Evolutionary conservation across 2,797 vertebrate species (phyloP).

Genomic region (Setipinna tenuifilis): DNA sequence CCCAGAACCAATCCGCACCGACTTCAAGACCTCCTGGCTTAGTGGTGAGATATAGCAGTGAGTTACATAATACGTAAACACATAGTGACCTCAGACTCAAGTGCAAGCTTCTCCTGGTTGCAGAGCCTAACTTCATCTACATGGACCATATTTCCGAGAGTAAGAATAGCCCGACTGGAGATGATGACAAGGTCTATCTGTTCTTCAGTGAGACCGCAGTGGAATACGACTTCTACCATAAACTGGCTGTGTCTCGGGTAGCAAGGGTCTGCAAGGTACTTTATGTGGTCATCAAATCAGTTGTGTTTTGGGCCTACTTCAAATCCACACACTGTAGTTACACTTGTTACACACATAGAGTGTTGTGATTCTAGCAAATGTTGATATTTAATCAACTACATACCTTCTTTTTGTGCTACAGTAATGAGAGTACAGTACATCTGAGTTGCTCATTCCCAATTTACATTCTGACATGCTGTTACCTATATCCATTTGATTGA

Average conservation of each 20-base stretch:
- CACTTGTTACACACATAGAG: background rate
- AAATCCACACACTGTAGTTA: background rate
- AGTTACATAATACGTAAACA: background rate
- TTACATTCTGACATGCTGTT: too few species aligned
- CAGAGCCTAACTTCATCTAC: constrained; percentile 78
- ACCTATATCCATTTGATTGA: background rate
- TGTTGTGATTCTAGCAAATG: background rate
- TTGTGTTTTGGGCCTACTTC: background rate
- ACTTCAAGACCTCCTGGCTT: constrained; percentile 77
- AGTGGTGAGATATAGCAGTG: constrained; percentile 64
- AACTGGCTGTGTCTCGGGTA: constrained; percentile 78
- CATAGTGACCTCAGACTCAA: background rate
- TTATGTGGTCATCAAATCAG: background rate
- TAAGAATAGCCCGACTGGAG: constrained; percentile 58
- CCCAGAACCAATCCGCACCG: constrained; percentile 68
- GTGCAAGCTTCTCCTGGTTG: constrained; percentile 28
- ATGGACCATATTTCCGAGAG: constrained; percentile 78
- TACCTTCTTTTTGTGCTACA: too few species aligned
- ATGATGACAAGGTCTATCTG: constrained; percentile 84
- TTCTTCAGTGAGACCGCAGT: constrained; percentile 84
- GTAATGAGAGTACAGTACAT: too few species aligned
- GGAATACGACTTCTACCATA: constrained; percentile 82
- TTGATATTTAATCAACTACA: too few species aligned
- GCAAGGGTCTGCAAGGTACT: constrained; percentile 84
- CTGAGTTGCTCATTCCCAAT: too few species aligned